Evolutionary conservation across 1,140 invertebrate species (phyloP).

Genomic region (Diachasmimorpha longicaudata): DNA sequence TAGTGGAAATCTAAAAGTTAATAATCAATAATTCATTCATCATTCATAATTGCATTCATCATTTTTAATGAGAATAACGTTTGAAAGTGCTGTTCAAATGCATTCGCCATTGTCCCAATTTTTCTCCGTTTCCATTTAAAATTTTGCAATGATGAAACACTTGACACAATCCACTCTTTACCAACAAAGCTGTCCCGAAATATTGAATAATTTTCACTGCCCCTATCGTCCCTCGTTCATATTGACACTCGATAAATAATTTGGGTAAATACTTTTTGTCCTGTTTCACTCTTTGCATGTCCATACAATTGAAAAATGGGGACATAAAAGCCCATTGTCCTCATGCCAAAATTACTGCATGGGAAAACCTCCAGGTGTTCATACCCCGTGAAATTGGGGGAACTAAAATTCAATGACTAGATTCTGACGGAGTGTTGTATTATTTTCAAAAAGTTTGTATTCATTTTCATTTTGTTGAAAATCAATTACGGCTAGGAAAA

Average conservation of each 20-base stretch:
- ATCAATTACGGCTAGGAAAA: neutral
- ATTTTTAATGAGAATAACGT: too few relatives aligned
- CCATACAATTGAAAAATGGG: neutral
- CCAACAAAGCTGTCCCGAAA: neutral
- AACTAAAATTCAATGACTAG: neutral
- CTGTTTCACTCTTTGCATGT: neutral
- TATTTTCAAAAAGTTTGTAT: neutral
- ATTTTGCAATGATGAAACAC: too few relatives aligned
- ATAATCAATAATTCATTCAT: too few relatives aligned
- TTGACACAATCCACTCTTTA: too few relatives aligned
- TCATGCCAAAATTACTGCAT: neutral
- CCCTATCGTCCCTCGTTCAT: too few relatives aligned
- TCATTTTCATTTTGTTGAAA: neutral
- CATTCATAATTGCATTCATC: too few relatives aligned
- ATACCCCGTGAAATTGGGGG: neutral
- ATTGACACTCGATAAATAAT: neutral
- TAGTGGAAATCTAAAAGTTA: too few relatives aligned
- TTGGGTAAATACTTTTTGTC: neutral
- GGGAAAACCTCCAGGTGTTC: neutral
- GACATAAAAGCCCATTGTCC: neutral
- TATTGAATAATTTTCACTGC: neutral
- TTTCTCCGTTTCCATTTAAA: too few relatives aligned
- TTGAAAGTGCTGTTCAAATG: too few relatives aligned
- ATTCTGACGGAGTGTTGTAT: neutral
- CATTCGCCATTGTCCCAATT: too few relatives aligned